phyloP scores from a whole-genome alignment of 2,113 vertebrate genomes.

The Podarcis cretensis region DNA sequence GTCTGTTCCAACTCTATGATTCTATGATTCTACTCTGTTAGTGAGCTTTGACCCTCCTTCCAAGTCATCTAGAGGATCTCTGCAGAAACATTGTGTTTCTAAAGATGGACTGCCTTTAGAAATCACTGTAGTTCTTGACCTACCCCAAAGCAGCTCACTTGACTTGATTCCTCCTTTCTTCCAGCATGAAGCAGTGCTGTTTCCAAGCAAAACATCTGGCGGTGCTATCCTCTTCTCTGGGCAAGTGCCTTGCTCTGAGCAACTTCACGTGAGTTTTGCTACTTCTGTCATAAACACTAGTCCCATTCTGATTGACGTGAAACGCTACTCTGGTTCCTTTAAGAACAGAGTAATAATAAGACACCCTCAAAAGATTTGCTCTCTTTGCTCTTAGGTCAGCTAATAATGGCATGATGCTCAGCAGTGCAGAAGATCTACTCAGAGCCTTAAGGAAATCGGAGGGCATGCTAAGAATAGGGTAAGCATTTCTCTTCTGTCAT shows the following conservation, averaged over 20 bases:
- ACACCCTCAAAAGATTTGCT: neutral
- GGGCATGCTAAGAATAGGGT: conserved; percentile 22
- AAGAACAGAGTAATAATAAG: neutral
- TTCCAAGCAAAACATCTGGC: conserved; percentile 73
- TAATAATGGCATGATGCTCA: conserved; percentile 54
- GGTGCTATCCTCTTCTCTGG: conserved; percentile 74
- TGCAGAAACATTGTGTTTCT: neutral
- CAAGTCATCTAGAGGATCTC: neutral
- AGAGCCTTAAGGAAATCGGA: conserved; percentile 31
- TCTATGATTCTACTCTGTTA: no score
- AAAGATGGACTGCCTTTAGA: neutral
- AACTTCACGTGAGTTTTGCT: conserved; percentile 81
- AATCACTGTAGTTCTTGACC: neutral
- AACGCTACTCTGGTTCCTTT: neutral
- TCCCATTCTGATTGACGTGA: accelerated
- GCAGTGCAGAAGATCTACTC: conserved; percentile 51
- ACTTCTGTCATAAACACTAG: neutral
- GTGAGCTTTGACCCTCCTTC: neutral
- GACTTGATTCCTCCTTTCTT: conserved; percentile 5
- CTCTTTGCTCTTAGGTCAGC: conserved; percentile 67
- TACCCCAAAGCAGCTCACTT: neutral
- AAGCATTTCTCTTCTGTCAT: neutral
- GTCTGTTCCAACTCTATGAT: no score
- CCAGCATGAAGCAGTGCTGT: conserved; percentile 78
- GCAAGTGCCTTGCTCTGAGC: conserved; percentile 59